A percentile compares a stretch with the other conserved stretches of the same genome.
These are phyloP conservation scores for Xenotilapia leptura DNA, from an alignment of 2,113 vertebrate species.

Conservation along the genomic window DNA sequence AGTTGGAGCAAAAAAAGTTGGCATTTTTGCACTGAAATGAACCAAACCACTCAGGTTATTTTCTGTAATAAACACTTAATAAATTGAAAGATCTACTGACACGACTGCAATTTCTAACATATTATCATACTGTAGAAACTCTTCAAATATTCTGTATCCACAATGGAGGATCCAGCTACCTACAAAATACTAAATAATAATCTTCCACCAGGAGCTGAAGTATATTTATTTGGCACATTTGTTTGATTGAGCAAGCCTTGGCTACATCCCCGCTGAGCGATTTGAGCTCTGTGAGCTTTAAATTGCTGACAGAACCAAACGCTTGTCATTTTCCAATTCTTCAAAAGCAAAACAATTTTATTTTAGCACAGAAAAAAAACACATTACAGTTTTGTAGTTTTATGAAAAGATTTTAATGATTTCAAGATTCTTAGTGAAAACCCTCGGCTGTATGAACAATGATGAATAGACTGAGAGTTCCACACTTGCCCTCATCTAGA, in stretches of 20 bases:
- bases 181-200: not conserved
- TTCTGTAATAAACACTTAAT: not conserved
- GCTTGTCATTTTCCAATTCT: not conserved
- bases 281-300: not conserved
- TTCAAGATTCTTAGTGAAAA: not conserved
- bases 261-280: not conserved
- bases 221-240: not conserved
- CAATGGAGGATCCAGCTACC: not conserved
- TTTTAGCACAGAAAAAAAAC: not conserved
- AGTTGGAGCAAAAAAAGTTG: not conserved
- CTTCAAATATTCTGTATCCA: not conserved
- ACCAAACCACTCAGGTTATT: not conserved
- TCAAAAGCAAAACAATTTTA: not conserved
- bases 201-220: not conserved
- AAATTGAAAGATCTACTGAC: not conserved
- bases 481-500: not conserved
- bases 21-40: not conserved
- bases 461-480: not conserved
- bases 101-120: not conserved
- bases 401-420: not conserved
- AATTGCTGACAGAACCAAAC: not conserved
- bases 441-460: not conserved
- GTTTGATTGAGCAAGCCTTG: not conserved
- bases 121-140: not conserved
- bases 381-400: not conserved